Percentiles rank a stretch among this genome's conserved stretches.
Conservation (phyloP, 2,113 vertebrate species). For the Scomber japonicus region DNA sequence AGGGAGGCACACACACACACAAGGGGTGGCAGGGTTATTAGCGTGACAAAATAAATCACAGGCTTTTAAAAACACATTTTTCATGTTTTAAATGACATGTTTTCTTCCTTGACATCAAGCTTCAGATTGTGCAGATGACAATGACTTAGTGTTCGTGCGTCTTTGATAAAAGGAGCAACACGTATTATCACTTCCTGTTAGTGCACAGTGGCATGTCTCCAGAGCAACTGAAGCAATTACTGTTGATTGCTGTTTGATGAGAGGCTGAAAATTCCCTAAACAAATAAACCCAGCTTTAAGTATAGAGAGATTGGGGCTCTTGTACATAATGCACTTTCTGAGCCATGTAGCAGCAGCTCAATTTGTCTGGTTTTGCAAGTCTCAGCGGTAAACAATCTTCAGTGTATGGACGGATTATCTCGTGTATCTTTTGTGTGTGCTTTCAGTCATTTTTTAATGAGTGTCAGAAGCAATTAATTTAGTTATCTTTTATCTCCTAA, state of each 20-base stretch:
- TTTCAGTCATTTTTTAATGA: no score
- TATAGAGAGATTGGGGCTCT: neutral
- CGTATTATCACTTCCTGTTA: neutral
- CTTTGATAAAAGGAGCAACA: neutral
- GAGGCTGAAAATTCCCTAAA: slow-evolving; percentile 11
- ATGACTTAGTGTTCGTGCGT: neutral
- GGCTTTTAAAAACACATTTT: no score
- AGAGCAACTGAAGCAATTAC: slow-evolving; percentile 13
- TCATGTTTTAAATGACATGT: neutral
- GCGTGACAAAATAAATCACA: neutral
- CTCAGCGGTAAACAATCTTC: no score
- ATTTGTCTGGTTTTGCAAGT: no score
- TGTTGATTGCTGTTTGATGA: slow-evolving; percentile 33
- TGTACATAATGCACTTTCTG: no score
- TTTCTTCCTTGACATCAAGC: neutral
- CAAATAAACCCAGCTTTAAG: slow-evolving; percentile 1
- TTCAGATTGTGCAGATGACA: neutral
- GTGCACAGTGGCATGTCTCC: neutral
- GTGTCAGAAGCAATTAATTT: no score
- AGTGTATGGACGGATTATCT: no score
- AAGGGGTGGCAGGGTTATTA: neutral
- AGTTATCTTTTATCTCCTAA: no score
- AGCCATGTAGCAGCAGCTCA: no score
- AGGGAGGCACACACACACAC: slow-evolving; percentile 29
- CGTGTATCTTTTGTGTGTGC: no score